These are phyloP conservation scores for Philonicus albiceps DNA, from an alignment of 2,888 invertebrate genomes.

Conservation along the genomic window DNA sequence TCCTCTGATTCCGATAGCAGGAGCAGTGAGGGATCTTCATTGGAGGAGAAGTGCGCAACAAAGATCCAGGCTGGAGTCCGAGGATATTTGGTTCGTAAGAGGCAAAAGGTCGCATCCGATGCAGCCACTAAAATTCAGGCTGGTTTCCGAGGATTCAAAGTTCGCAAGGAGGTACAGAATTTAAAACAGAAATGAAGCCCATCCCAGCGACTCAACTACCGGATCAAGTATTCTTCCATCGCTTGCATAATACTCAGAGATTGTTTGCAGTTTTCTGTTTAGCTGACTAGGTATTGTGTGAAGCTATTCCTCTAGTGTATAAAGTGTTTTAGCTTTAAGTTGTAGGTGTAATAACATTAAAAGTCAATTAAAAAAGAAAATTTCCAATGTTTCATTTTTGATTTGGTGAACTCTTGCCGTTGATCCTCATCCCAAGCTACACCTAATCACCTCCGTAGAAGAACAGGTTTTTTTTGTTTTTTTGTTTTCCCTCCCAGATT, in stretches of 20 bases:
- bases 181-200: slow-evolving; percentile 55
- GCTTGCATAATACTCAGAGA: slow-evolving; percentile 12
- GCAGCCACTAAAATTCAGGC: slow-evolving; percentile 64
- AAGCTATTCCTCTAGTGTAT: slow-evolving; percentile 33
- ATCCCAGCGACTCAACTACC: neutral
- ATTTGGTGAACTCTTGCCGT: neutral
- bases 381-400: neutral
- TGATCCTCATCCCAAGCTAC: neutral
- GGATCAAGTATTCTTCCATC: slow-evolving; percentile 1
- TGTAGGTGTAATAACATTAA: slow-evolving; percentile 8
- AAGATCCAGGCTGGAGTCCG: slow-evolving; percentile 62
- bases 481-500: neutral
- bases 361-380: neutral
- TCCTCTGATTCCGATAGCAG: slow-evolving; percentile 35
- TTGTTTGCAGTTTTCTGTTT: neutral
- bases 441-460: neutral
- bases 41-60: slow-evolving; percentile 59
- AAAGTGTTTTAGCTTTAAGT: slow-evolving; percentile 19
- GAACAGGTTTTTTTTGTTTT: neutral
- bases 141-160: slow-evolving; percentile 63
- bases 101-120: slow-evolving; percentile 59
- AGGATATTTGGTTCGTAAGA: slow-evolving; percentile 61
- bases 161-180: slow-evolving; percentile 59
- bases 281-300: slow-evolving; percentile 11
- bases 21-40: slow-evolving; percentile 42